phyloP scores from a whole-genome alignment of 1,140 invertebrate species.

The Apis dorsata region DNA sequence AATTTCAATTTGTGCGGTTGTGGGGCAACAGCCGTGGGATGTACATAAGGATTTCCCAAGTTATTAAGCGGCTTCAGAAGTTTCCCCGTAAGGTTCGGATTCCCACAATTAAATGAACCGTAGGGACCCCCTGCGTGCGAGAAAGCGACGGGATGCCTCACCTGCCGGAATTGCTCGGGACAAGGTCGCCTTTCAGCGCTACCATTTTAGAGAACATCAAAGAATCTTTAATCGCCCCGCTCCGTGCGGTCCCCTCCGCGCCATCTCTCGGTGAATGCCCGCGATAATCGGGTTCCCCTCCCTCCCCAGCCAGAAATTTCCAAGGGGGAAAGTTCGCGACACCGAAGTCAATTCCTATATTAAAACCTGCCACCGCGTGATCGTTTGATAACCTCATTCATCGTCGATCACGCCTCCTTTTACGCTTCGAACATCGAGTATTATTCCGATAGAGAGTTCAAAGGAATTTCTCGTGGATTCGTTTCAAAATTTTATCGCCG shows the following conservation, averaged over 20 bases:
- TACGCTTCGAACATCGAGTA: neutral
- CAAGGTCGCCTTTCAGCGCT: constrained; percentile 74
- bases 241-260: constrained; percentile 63
- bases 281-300: constrained; percentile 66
- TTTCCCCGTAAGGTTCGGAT: constrained; percentile 71
- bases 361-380: constrained; percentile 25
- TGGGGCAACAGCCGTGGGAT: constrained; percentile 37
- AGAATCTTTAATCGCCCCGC: constrained; percentile 75
- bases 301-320: constrained; percentile 45
- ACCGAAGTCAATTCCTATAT: constrained; percentile 48
- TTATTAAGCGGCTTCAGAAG: constrained; percentile 67
- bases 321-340: constrained; percentile 45
- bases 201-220: constrained; percentile 77
- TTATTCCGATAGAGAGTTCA: too few relatives aligned
- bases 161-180: constrained; percentile 76
- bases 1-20: constrained; percentile 61
- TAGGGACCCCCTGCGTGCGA: constrained; percentile 69
- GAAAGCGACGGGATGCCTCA: constrained; percentile 66
- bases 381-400: constrained; percentile 21
- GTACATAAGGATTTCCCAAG: constrained; percentile 63
- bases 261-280: constrained; percentile 66
- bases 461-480: too few relatives aligned
- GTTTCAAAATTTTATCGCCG: too few relatives aligned
- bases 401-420: too few relatives aligned
- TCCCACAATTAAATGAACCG: constrained; percentile 78